A percentile compares a stretch with the other conserved stretches of the same genome.
These are phyloP conservation scores for Ptychoptera albimana DNA, from an alignment of 2,888 invertebrate species.

Conservation along the genomic window DNA sequence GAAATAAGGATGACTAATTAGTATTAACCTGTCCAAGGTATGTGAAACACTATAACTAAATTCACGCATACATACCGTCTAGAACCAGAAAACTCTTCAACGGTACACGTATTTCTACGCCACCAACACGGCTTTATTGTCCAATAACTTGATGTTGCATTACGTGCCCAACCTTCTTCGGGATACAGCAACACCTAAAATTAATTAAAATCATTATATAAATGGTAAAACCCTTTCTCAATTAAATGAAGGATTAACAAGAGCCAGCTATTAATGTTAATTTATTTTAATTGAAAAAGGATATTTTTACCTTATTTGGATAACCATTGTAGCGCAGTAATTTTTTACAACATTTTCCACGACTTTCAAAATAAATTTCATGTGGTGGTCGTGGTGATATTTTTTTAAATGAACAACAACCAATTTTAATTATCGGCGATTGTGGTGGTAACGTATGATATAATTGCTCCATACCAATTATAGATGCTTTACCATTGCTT, in stretches of 20 bases:
- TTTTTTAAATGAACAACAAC: constrained; percentile 13
- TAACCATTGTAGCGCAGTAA: constrained; percentile 65
- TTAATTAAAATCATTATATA: background rate
- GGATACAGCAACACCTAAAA: constrained; percentile 65
- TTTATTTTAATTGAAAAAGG: no score
- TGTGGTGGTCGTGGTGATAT: constrained; percentile 31
- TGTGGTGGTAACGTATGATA: constrained; percentile 15
- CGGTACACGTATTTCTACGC: constrained; percentile 68
- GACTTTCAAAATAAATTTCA: constrained; percentile 58
- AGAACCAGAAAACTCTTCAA: constrained; percentile 68
- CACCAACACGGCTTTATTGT: constrained; percentile 76
- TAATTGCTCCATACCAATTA: no score
- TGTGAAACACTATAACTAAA: constrained; percentile 10
- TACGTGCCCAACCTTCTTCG: constrained; percentile 79
- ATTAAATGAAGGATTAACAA: no score
- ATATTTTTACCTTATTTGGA: constrained; percentile 50
- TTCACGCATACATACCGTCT: no score
- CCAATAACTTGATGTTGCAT: constrained; percentile 75
- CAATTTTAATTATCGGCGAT: constrained; percentile 19
- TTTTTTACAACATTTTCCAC: constrained; percentile 70
- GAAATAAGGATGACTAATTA: background rate
- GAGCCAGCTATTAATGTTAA: no score
- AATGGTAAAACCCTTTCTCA: no score
- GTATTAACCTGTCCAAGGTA: no score
- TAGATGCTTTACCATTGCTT: no score